These are phyloP conservation scores for Dicrostonyx torquatus DNA, from an alignment of 2,797 vertebrate species.

Conservation along the genomic window DNA sequence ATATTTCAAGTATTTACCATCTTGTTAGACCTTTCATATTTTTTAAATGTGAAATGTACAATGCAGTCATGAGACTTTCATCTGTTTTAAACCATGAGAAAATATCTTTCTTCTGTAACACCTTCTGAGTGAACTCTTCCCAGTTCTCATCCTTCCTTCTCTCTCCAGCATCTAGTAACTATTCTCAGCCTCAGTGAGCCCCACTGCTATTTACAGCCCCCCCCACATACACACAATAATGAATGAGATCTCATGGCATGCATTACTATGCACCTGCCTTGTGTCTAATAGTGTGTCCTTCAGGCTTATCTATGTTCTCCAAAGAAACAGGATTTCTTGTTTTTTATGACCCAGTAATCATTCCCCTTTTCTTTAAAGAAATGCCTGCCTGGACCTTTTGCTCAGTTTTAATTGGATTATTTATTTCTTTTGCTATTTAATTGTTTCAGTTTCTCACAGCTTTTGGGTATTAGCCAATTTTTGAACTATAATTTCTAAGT, in stretches of 20 bases:
- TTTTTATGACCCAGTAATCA: neutral
- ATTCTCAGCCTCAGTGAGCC: neutral
- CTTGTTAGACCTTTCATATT: neutral
- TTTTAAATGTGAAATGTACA: neutral
- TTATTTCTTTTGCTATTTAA: neutral
- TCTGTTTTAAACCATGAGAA: neutral
- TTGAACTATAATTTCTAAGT: neutral
- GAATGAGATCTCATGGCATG: neutral
- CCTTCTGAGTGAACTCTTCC: too few species aligned
- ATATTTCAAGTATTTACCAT: neutral
- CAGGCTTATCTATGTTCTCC: neutral
- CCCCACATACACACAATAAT: neutral
- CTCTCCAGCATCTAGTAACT: neutral
- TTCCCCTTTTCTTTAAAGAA: neutral
- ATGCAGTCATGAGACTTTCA: neutral
- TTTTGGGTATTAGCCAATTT: neutral
- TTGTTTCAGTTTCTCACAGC: neutral
- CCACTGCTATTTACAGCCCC: neutral
- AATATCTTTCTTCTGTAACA: neutral
- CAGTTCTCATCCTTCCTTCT: neutral
- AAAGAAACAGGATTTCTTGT: neutral
- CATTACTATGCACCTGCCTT: neutral
- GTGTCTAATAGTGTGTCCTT: neutral
- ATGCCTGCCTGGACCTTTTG: neutral
- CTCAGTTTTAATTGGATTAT: neutral